These are phyloP conservation scores for Sebastes iracundus DNA, from an alignment of 2,797 vertebrate genomes.

Conservation along the genomic window DNA sequence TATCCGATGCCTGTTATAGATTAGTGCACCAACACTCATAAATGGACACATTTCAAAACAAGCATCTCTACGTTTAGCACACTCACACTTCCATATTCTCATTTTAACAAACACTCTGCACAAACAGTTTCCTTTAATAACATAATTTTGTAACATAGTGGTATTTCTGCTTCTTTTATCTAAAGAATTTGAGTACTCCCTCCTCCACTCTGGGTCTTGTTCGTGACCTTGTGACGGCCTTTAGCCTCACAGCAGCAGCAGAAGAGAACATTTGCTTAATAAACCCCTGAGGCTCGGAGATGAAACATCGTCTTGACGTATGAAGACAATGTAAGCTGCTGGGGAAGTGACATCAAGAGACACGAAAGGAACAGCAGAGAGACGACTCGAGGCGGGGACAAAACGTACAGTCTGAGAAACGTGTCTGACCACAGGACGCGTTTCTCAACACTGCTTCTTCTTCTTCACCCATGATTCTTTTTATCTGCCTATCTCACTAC, in stretches of 20 bases:
- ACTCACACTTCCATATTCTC: neutral
- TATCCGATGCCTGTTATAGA: neutral
- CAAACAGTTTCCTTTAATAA: neutral
- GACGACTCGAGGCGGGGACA: neutral
- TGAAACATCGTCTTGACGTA: slow-evolving; percentile 44
- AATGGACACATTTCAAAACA: neutral
- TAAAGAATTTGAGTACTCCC: neutral
- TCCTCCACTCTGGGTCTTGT: neutral
- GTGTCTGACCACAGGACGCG: neutral
- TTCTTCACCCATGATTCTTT: neutral
- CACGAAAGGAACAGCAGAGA: neutral
- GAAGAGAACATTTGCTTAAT: slow-evolving; percentile 38
- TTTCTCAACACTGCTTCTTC: neutral
- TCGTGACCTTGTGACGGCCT: neutral
- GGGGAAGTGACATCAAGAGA: slow-evolving; percentile 51
- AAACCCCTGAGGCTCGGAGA: slow-evolving; percentile 29
- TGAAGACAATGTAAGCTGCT: slow-evolving; percentile 17
- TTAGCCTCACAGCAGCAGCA: slow-evolving; percentile 14
- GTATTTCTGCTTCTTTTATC: neutral
- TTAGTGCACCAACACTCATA: neutral
- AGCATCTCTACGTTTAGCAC: neutral
- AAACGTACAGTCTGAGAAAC: neutral
- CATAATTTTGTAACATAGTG: neutral
- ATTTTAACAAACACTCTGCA: neutral
- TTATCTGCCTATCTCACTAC: neutral